phyloP scores from a whole-genome alignment of 2,888 invertebrate genomes.

The Lepeophtheirus nordmannii region DNA sequence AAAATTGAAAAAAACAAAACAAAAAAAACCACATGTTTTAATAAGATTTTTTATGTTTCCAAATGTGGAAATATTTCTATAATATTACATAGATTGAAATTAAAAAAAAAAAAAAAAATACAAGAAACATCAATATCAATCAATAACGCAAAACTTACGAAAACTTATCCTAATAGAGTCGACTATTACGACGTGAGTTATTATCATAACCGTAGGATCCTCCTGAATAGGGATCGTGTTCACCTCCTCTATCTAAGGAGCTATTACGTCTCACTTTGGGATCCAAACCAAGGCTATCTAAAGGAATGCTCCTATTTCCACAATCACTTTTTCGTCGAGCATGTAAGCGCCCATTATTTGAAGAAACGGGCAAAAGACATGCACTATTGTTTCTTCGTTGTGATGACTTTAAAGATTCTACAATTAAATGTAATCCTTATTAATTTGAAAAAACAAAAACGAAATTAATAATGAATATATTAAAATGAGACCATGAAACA shows the following conservation, averaged over 20 bases:
- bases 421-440: background rate
- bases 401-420: background rate
- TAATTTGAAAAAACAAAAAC: no score
- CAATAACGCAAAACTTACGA: no score
- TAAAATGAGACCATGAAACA: no score
- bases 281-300: background rate
- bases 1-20: no score
- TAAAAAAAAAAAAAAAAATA: no score
- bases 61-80: no score
- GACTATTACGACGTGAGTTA: background rate
- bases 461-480: no score
- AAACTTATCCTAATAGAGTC: background rate
- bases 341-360: background rate
- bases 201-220: background rate
- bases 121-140: no score
- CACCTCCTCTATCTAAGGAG: conserved; percentile 2
- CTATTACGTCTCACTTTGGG: background rate
- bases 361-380: background rate
- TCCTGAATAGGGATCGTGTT: background rate
- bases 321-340: background rate
- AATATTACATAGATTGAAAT: no score
- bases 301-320: background rate
- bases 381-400: conserved; percentile 5
- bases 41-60: no score
- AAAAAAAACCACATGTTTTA: no score